Evolutionary conservation across 2,888 invertebrate genomes (phyloP).

Genomic region (Himalopsyche anomala): DNA sequence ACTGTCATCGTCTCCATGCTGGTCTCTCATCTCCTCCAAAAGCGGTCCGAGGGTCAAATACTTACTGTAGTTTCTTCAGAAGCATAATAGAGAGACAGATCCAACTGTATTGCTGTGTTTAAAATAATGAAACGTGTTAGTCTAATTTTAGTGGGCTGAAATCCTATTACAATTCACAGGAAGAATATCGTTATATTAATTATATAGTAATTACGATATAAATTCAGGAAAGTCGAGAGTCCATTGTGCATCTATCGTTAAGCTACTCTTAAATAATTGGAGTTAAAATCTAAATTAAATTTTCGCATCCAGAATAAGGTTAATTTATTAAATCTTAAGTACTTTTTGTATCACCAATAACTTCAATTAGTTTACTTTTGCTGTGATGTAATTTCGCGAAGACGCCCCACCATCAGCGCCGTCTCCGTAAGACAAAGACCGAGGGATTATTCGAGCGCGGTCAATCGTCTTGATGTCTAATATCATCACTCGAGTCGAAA

Average conservation of each 20-base stretch:
- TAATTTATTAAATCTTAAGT: constrained; percentile 54
- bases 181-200: too few relatives aligned
- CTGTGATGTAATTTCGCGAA: constrained; percentile 46
- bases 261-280: constrained; percentile 21
- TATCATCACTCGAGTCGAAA: not conserved
- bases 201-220: too few relatives aligned
- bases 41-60: too few relatives aligned
- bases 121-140: too few relatives aligned
- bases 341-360: constrained; percentile 54
- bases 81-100: too few relatives aligned
- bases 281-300: constrained; percentile 36
- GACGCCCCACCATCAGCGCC: not conserved
- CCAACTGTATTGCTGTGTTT: too few relatives aligned
- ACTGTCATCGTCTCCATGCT: too few relatives aligned
- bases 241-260: not conserved
- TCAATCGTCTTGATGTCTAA: not conserved
- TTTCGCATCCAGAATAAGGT: constrained; percentile 51
- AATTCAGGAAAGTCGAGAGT: not conserved
- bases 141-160: too few relatives aligned
- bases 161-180: too few relatives aligned
- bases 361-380: constrained; percentile 54
- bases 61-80: too few relatives aligned
- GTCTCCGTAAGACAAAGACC: not conserved
- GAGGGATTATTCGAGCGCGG: not conserved
- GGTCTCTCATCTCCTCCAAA: too few relatives aligned